Evolutionary conservation across 1,140 invertebrate species (phyloP), one percentile per base, ranked within the genome.

Genomic region (Zaprionus taronus): DNA sequence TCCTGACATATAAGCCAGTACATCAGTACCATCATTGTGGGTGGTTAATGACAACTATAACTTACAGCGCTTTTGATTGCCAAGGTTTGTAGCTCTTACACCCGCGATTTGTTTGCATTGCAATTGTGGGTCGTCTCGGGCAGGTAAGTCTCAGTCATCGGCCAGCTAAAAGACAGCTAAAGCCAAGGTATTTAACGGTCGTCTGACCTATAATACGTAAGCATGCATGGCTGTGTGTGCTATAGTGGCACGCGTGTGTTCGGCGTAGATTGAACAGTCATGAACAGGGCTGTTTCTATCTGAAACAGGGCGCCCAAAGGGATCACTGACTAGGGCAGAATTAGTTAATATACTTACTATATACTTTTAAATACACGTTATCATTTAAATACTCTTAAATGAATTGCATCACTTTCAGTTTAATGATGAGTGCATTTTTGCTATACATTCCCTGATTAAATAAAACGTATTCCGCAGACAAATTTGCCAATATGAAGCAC

Each of bases 61-160:
- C 64, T 81, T 87, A 69, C 79, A 61, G 34, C 47, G 24, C 31
- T 65, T 83, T 83, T 83, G 73, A 89, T 79, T 73, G 77, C 83
- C 80, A 87, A 77, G 73, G 80, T 51, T 78, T 56, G 77, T 60
- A 56, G 55, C 47, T 65, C 44, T 73, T 62, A 72, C 77, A 65
- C 55, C 66, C 5, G 64, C 73, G 64, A 78, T 75, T 83, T 87
- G 84, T 87, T 83, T 87, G 84, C 80, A 80, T 69, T 89, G 77
- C 80, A 89, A 81, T 87, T 80, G 78, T 67, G 41, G 67, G 57
- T 56, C 20, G 55, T 31, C 24, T 38, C 36, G 28, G 63, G 31
- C 31, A 68, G 56, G 72, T 55, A 62, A 47, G 41, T 28, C 38
- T 62, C 61, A 47, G 51, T 63, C 63, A 24, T 55, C 41, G 17